Percentiles rank a stretch among this genome's conserved stretches.
phyloP scores from a whole-genome alignment of 2,888 invertebrate genomes.

The Protonemura montana region DNA sequence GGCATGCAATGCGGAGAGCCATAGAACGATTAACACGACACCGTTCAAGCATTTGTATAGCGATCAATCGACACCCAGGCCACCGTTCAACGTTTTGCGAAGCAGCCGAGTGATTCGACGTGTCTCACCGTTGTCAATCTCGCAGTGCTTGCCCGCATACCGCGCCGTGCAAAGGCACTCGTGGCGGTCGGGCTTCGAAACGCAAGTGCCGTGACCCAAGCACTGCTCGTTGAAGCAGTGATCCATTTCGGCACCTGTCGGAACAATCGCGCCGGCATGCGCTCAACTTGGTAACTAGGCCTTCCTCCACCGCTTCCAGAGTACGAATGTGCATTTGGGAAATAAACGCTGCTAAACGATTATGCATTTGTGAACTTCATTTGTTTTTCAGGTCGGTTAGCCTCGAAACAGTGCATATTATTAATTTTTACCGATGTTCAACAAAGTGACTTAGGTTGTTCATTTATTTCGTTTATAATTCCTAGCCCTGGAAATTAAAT shows the following conservation, averaged over 20 bases:
- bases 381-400: too few species aligned
- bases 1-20: background rate
- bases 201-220: slow-evolving; percentile 82
- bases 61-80: background rate
- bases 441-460: too few species aligned
- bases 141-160: slow-evolving; percentile 87
- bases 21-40: background rate
- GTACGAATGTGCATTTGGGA: background rate
- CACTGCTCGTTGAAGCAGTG: slow-evolving; percentile 82
- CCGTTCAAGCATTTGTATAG: background rate
- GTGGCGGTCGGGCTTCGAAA: slow-evolving; percentile 78
- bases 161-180: slow-evolving; percentile 85
- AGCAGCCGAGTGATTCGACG: background rate
- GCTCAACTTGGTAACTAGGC: background rate
- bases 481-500: too few species aligned
- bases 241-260: slow-evolving; percentile 58
- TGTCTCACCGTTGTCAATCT: slow-evolving; percentile 71
- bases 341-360: background rate
- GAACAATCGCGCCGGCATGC: slow-evolving; percentile 44
- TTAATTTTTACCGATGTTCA: too few species aligned
- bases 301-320: background rate
- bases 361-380: background rate
- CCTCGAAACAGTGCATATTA: too few species aligned
- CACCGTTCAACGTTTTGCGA: background rate
- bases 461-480: too few species aligned